Evolutionary conservation across 2,888 invertebrate species (phyloP).

Genomic region (Eretmocerus hayati): DNA sequence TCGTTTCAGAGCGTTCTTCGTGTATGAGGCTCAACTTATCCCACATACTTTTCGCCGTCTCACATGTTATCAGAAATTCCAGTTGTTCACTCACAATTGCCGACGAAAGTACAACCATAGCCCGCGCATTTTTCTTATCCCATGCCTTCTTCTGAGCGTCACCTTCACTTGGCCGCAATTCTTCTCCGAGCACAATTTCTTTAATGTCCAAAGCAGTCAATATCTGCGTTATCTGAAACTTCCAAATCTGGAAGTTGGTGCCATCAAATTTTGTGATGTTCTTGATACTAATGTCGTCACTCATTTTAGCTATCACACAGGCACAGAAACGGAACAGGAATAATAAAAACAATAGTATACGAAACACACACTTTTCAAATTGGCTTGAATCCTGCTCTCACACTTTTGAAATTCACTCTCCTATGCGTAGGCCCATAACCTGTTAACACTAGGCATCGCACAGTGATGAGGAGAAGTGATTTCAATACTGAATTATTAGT

Average conservation of each 20-base stretch:
- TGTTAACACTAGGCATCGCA: too few relatives aligned
- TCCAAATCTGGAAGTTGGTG: conserved; percentile 18
- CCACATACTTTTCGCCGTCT: conserved; percentile 28
- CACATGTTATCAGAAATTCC: conserved; percentile 22
- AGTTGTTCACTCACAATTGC: conserved; percentile 22
- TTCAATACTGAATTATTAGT: too few relatives aligned
- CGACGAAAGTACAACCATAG: conserved; percentile 26
- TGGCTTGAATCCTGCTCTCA: too few relatives aligned
- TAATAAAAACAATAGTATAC: too few relatives aligned
- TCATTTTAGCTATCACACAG: too few relatives aligned
- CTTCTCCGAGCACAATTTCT: not conserved
- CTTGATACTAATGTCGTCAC: not conserved
- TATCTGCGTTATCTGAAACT: conserved; percentile 16
- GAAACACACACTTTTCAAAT: too few relatives aligned
- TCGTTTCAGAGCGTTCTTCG: conserved; percentile 27
- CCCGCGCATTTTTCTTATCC: conserved; percentile 25
- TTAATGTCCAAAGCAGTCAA: conserved; percentile 5
- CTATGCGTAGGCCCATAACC: too few relatives aligned
- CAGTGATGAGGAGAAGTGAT: too few relatives aligned
- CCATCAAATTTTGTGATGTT: not conserved
- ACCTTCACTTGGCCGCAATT: not conserved
- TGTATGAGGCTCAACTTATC: conserved; percentile 21
- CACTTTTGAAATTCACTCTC: too few relatives aligned
- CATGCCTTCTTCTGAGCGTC: conserved; percentile 10
- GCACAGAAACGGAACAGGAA: too few relatives aligned